These are phyloP conservation scores for Protonemura montana DNA, from an alignment of 2,888 invertebrate species.

Conservation along the genomic window DNA sequence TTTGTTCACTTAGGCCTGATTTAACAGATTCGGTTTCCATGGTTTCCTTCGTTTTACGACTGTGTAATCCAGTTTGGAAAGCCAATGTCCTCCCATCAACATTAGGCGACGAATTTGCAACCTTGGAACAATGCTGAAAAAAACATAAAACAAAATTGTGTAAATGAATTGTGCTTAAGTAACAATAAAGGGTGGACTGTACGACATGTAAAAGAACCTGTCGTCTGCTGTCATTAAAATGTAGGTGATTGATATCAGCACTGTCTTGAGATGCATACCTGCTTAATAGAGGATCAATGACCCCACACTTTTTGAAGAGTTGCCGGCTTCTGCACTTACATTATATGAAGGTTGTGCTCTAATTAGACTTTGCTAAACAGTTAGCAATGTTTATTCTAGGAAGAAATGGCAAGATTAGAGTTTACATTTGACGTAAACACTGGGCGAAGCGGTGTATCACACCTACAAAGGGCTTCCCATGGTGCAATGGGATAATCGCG, in stretches of 20 bases:
- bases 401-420: neutral
- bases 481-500: neutral
- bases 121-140: neutral
- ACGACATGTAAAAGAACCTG: neutral
- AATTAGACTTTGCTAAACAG: neutral
- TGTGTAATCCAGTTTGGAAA: constrained; percentile 44
- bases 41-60: constrained; percentile 54
- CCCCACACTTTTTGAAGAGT: neutral
- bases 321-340: neutral
- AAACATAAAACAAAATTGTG: neutral
- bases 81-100: constrained; percentile 44
- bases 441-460: constrained; percentile 25
- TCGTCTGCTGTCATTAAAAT: constrained; percentile 8
- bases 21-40: constrained; percentile 96
- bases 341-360: neutral
- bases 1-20: constrained; percentile 80
- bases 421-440: constrained; percentile 28
- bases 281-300: constrained; percentile 22
- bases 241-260: neutral
- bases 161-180: neutral
- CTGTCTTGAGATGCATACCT: constrained; percentile 29
- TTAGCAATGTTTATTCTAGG: neutral
- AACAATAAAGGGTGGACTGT: neutral
- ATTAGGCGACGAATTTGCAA: constrained; percentile 43
- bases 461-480: constrained; percentile 39